These are phyloP conservation scores for Ptychochromis oligacanthus DNA, from an alignment of 2,113 vertebrate species.

Conservation along the genomic window DNA sequence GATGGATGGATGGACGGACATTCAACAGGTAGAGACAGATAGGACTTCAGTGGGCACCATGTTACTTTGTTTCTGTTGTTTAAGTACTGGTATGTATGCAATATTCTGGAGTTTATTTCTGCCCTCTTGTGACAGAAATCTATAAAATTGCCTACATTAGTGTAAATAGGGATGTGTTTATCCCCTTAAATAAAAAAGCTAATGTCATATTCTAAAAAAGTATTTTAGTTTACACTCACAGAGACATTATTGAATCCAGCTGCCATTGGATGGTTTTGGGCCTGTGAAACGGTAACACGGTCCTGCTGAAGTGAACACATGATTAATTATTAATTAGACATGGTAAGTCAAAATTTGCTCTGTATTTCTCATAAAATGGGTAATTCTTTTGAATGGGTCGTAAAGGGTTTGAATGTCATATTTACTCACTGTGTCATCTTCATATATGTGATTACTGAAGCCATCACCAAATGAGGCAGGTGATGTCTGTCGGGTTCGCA, in stretches of 20 bases:
- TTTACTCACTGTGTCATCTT: conserved; percentile 54
- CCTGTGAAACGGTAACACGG: neutral
- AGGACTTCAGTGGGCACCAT: neutral
- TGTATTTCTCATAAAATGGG: neutral
- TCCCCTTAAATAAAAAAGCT: neutral
- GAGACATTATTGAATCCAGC: conserved; percentile 60
- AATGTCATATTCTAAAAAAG: neutral
- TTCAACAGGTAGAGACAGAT: neutral
- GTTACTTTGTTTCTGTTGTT: neutral
- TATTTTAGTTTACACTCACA: conserved; percentile 41
- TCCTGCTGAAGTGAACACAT: conserved; percentile 40
- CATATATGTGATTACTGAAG: conserved; percentile 65
- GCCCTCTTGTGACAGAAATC: neutral
- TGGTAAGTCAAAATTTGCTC: neutral
- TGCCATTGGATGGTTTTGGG: conserved; percentile 50
- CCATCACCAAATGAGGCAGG: neutral
- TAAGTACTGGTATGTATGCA: neutral
- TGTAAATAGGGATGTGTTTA: neutral
- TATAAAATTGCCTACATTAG: neutral
- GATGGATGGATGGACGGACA: neutral
- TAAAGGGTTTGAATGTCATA: neutral
- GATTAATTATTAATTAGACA: neutral
- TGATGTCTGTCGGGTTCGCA: conserved; percentile 20
- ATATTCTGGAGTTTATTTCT: neutral
- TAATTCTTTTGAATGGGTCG: neutral